These are phyloP conservation scores for Hirudo medicinalis DNA, from an alignment of 1,140 invertebrate genomes.

Conservation along the genomic window DNA sequence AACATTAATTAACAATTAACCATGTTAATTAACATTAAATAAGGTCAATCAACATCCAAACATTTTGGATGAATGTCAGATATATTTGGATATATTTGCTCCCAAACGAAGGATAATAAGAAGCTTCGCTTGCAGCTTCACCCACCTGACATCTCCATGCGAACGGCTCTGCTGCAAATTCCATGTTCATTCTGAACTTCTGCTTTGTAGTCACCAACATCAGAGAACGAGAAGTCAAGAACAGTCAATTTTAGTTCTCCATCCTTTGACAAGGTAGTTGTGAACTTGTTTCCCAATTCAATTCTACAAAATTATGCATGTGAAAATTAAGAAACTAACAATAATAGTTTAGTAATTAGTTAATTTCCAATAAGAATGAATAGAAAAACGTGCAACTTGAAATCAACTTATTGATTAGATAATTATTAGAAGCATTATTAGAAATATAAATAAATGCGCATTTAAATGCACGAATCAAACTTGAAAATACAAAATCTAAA, in stretches of 20 bases:
- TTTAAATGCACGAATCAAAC: background rate
- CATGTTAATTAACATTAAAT: too few relatives aligned
- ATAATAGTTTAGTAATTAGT: too few relatives aligned
- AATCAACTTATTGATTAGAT: too few relatives aligned
- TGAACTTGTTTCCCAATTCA: slow-evolving; percentile 17
- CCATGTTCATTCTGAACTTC: slow-evolving; percentile 84
- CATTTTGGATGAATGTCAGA: too few relatives aligned
- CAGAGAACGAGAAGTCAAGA: slow-evolving; percentile 41
- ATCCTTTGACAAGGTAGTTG: slow-evolving; percentile 15
- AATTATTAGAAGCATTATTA: background rate
- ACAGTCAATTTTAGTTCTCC: slow-evolving; percentile 41
- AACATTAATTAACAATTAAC: too few relatives aligned
- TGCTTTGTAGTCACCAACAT: slow-evolving; percentile 85
- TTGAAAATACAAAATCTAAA: background rate
- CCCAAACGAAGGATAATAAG: background rate
- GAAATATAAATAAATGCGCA: background rate
- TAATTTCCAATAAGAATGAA: too few relatives aligned
- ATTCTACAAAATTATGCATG: slow-evolving; percentile 2
- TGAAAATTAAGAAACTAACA: too few relatives aligned
- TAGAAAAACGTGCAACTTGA: too few relatives aligned
- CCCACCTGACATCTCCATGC: slow-evolving; percentile 60
- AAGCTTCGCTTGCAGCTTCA: background rate
- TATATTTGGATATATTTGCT: too few relatives aligned
- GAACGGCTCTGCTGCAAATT: slow-evolving; percentile 61
- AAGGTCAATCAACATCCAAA: too few relatives aligned